A percentile compares a stretch with the other conserved stretches of the same genome.
Conservation (phyloP, 2,797 vertebrate species). For the Scolopax bukidnonensis region DNA sequence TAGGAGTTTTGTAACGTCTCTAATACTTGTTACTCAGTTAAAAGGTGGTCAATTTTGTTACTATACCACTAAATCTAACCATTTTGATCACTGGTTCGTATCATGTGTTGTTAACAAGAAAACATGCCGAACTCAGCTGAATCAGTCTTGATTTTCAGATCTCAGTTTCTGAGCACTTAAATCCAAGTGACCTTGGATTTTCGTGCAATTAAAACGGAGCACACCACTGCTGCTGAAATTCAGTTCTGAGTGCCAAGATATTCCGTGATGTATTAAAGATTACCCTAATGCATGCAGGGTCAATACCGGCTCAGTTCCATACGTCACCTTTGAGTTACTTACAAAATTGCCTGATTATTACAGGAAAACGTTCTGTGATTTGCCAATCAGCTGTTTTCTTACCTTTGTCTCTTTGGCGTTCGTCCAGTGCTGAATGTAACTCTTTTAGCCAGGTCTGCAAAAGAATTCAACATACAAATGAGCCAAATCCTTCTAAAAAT, state of each 20-base stretch:
- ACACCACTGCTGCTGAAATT: not conserved
- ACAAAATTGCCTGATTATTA: constrained; percentile 15
- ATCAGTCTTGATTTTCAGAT: not conserved
- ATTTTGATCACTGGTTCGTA: not conserved
- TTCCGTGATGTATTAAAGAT: not conserved
- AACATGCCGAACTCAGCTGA: not conserved
- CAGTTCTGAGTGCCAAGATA: not conserved
- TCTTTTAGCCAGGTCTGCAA: not conserved
- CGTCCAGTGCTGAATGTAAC: not conserved
- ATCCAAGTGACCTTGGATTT: not conserved
- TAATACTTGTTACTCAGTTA: not conserved
- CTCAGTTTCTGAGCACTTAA: not conserved
- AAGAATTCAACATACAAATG: not conserved
- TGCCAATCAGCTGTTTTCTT: not conserved
- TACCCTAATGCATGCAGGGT: not conserved
- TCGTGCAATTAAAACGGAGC: not conserved
- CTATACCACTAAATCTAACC: not conserved
- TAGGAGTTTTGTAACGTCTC: not conserved
- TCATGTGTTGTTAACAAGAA: not conserved
- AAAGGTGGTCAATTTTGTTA: not conserved
- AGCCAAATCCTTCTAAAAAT: constrained; percentile 20
- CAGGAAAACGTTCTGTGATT: constrained; percentile 3
- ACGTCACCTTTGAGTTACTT: not conserved
- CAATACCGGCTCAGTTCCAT: not conserved
- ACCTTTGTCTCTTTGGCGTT: not conserved